Evolutionary conservation across 1,140 invertebrate genomes (phyloP), one percentile per base, ranked within the genome.

Genomic region (Dendrolimus punctatus): DNA sequence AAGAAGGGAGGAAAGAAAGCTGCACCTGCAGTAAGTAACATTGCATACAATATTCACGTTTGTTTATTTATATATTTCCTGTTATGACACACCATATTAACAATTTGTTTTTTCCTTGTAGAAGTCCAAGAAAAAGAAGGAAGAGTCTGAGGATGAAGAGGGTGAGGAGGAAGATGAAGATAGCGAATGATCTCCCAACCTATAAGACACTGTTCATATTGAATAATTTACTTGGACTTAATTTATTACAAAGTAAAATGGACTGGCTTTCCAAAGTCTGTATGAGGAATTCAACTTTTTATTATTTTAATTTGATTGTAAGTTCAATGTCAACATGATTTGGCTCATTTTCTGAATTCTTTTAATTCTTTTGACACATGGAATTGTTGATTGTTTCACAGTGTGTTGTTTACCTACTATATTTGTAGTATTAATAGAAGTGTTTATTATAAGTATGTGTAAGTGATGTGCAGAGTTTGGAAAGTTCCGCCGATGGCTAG

Each of bases 61-160:
- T 37, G 46, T n/a, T 55, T 40, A 49, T 51, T 56, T 37, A 10
- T 23, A 8, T 51, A 9, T 52, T 2, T 10, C 39, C 40, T 46
- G 23, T 23, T 23, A 23, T 23, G 1, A 23, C 23, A 23, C 3
- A 3, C 23, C 23, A 7, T 51, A 41, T 41, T 60, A 40, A 51
- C 52, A 54, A 55, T 56, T 47, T 38, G 54, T 39, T 57, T 49
- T 62, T 66, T 72, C 36, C 55, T 71, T 67, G 10, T 53, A 86
- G 85, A 87, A 88, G 63, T 76, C 81, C 57, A 88, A 88, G 76
- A 88, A 88, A 80, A 88, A 88, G 87, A 88, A 88, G 82, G 85
- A 87, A 48, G 87, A 88, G 70, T 87, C 85, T 40, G 87, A 88
- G 6, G 87, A 88, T 45, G 87, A 88, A 39, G 85, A 84, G 6